These are phyloP conservation scores for Sminthurides bifidus DNA, from an alignment of 1,140 invertebrate species.

Conservation along the genomic window DNA sequence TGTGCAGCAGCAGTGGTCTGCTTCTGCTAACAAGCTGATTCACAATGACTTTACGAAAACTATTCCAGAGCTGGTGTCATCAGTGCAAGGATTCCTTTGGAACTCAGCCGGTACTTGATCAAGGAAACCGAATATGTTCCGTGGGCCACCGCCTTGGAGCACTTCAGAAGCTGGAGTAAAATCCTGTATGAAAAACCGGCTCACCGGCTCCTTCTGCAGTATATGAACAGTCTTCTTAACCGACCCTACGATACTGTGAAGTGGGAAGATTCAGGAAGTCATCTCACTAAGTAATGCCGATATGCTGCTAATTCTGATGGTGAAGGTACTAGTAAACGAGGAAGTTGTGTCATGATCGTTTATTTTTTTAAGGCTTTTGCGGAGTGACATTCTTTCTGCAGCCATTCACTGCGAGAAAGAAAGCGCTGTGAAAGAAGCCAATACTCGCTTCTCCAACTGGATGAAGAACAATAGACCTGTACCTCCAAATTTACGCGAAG, in stretches of 20 bases:
- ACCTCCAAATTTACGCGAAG: constrained; percentile 55
- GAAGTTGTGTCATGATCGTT: background rate
- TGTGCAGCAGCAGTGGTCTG: too few relatives aligned
- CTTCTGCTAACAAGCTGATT: too few relatives aligned
- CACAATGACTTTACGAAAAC: too few relatives aligned
- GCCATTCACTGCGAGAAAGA: constrained; percentile 52
- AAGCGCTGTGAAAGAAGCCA: constrained; percentile 50
- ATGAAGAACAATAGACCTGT: constrained; percentile 47
- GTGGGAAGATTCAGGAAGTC: constrained; percentile 53
- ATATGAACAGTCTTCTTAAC: constrained; percentile 46
- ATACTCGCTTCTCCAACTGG: constrained; percentile 51
- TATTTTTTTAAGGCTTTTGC: constrained; percentile 40
- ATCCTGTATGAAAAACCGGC: constrained; percentile 52
- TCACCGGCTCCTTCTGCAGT: constrained; percentile 51
- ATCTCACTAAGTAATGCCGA: constrained; percentile 48
- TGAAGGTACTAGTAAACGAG: too few relatives aligned
- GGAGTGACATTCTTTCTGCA: constrained; percentile 45
- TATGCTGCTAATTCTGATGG: background rate
- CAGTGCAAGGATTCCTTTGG: constrained; percentile 52
- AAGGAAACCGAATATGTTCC: constrained; percentile 61
- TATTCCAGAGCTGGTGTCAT: constrained; percentile 54
- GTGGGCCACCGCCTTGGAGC: constrained; percentile 56
- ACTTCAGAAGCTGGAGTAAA: constrained; percentile 54
- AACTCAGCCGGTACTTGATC: constrained; percentile 55
- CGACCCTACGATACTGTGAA: constrained; percentile 50